These are phyloP conservation scores for Drosophila burlai DNA, from an alignment of 1,140 invertebrate genomes.

Conservation along the genomic window DNA sequence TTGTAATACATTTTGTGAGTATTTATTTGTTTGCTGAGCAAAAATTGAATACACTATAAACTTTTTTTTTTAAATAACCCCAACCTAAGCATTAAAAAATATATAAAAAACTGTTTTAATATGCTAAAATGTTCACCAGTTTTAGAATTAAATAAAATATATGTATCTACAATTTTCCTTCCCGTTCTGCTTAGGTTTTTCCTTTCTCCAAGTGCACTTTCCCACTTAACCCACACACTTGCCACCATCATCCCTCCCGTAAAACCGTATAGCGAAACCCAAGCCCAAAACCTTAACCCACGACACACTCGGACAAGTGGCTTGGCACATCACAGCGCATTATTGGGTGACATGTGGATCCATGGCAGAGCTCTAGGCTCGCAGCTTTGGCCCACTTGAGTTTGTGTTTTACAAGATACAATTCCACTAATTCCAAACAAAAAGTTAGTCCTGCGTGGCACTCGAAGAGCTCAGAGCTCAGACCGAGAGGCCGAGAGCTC, in stretches of 20 bases:
- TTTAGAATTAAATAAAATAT: background rate
- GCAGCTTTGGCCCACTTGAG: slow-evolving; percentile 77
- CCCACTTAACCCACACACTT: slow-evolving; percentile 15
- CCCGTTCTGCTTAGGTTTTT: background rate
- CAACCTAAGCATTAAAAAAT: too few relatives aligned
- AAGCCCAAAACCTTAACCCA: slow-evolving; percentile 16
- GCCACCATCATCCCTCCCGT: background rate
- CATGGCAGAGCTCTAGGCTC: slow-evolving; percentile 71
- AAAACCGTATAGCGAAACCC: slow-evolving; percentile 15
- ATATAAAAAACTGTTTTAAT: background rate
- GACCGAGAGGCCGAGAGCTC: background rate
- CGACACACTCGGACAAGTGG: slow-evolving; percentile 67
- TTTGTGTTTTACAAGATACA: slow-evolving; percentile 83
- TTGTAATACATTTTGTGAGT: background rate
- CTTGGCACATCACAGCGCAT: slow-evolving; percentile 79
- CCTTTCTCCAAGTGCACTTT: slow-evolving; percentile 1
- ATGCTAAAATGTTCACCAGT: accelerated
- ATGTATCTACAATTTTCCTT: background rate
- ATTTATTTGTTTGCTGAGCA: background rate
- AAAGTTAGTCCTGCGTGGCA: slow-evolving; percentile 78
- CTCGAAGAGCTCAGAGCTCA: slow-evolving; percentile 47
- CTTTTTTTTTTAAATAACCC: too few relatives aligned
- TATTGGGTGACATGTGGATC: slow-evolving; percentile 79
- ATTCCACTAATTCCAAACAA: slow-evolving; percentile 81
- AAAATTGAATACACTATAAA: background rate